Conservation (phyloP, 2,797 vertebrate genomes). For the Hydrophis major region DNA sequence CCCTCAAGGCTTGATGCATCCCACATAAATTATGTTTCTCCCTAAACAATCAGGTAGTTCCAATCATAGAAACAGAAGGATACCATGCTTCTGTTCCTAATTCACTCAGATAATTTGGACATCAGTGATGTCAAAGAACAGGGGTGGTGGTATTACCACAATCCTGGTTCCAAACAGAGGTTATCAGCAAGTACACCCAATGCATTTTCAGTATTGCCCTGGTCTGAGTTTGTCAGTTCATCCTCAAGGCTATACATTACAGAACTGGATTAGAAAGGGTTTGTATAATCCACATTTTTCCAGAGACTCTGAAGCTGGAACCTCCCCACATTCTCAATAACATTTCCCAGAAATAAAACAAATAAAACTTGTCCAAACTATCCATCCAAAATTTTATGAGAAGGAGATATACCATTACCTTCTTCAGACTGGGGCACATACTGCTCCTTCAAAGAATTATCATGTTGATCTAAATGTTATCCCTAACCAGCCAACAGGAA, state of each 20-base stretch:
- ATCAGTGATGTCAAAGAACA: background rate
- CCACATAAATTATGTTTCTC: background rate
- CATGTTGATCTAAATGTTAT: background rate
- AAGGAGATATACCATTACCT: background rate
- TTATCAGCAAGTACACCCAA: background rate
- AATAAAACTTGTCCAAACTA: background rate
- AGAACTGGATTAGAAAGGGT: background rate
- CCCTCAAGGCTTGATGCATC: background rate
- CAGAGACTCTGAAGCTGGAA: background rate
- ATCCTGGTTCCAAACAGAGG: background rate
- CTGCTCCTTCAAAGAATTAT: background rate
- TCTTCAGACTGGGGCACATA: background rate
- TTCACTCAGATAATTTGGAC: background rate
- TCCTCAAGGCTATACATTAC: background rate
- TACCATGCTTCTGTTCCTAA: background rate
- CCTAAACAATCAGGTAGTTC: background rate
- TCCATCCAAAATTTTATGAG: background rate
- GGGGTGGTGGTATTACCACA: background rate
- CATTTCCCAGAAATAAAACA: background rate
- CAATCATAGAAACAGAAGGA: background rate
- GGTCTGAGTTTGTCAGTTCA: background rate
- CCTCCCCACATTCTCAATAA: background rate
- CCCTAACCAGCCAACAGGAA: background rate
- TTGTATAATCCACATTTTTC: background rate
- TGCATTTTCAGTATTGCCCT: background rate